Percentiles rank a stretch among this genome's conserved stretches.
Conservation (phyloP, 2,797 vertebrate species). For the Okamejei kenojei region DNA sequence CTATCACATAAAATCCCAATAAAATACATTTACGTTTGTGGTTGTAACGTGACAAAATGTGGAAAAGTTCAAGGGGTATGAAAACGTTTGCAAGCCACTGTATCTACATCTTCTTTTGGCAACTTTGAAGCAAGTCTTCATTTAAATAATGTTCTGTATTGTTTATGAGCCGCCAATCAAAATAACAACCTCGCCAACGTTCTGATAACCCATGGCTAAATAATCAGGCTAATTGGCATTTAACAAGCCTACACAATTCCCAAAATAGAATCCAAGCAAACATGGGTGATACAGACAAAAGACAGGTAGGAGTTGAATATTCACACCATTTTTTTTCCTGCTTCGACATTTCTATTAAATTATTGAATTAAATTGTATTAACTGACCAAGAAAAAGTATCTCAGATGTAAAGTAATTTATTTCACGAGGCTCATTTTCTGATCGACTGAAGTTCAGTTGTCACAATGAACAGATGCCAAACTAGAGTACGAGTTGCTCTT, state of each 20-base stretch:
- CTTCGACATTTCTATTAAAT: background rate
- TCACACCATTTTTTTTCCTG: background rate
- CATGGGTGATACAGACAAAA: background rate
- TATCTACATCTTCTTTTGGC: background rate
- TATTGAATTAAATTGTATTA: background rate
- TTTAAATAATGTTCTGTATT: background rate
- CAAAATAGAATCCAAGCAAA: background rate
- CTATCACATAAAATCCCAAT: no score
- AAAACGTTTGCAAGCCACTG: no score
- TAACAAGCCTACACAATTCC: background rate
- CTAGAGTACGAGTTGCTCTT: background rate
- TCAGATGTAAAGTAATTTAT: constrained; percentile 4
- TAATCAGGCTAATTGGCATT: background rate
- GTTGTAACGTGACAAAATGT: no score
- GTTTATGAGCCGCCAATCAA: background rate
- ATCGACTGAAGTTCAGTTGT: background rate
- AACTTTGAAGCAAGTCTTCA: background rate
- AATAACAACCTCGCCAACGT: background rate
- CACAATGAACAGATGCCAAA: background rate
- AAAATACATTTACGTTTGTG: no score
- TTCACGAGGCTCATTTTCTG: background rate
- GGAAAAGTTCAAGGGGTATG: no score
- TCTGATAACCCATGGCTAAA: background rate
- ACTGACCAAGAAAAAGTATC: background rate
- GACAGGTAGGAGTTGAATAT: background rate